Evolutionary conservation across 2,113 vertebrate genomes (phyloP), one percentile per base, ranked within the genome.

Genomic region (Chaenocephalus aceratus): DNA sequence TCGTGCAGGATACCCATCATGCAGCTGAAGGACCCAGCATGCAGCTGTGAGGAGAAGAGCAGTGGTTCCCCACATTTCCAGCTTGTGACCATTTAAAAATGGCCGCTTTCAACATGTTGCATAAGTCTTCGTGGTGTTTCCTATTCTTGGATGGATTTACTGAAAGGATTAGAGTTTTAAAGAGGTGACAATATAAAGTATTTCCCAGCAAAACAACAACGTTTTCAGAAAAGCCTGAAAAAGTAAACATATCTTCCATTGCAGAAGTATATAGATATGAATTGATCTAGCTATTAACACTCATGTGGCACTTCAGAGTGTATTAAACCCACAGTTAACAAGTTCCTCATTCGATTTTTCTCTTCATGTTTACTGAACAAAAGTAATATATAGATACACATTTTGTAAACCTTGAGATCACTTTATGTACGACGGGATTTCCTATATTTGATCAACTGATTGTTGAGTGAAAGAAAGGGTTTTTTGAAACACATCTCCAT

Each of bases 1-100:
- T 9, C 36, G 66, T 63, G 71, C 54, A 4, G 56, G 52, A 62
- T 48, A 80, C 80, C 72, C 67, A 65, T 51, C 0, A 16, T 82
- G 69, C 11, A 78, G 73, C 65, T 83, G 58, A 56, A 62, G 56
- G 52, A 26, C 15, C 26, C 73, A 26, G 69, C 18, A 16, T 48
- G 70, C 78, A 66, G 69, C 75, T 66, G 72, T 63, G 76, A 23
- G 46, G 58, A 56, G 46, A 2, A 15, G 16, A 68, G 51, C 1
- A 13, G 46, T 10, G 44, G 26, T 11, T 57, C 54, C 61, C 4
- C 14, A 49, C 53, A 53, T 16, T 60, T 49, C 53, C 66, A 34
- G 52, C 56, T 59, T 14, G n/a, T 48, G 59, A 56, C 21, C 36
- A 8, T 41, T 59, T 45, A 21, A 53, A 80, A 61, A 14, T 57